These are phyloP conservation scores for Scomber japonicus DNA, from an alignment of 2,113 vertebrate genomes.

Conservation along the genomic window DNA sequence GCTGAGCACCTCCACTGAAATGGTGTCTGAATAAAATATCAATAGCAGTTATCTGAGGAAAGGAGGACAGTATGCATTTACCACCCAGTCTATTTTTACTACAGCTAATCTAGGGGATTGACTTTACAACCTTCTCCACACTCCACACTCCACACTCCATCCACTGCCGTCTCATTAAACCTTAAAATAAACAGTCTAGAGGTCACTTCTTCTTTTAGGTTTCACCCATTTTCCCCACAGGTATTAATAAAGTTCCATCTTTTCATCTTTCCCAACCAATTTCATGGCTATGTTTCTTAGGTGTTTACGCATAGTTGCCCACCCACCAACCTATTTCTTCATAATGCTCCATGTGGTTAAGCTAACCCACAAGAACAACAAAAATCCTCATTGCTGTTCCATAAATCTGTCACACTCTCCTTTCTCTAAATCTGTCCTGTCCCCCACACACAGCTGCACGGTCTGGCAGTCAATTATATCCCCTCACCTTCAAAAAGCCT, in stretches of 20 bases:
- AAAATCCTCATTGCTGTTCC: constrained; percentile 30
- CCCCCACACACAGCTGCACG: constrained; percentile 56
- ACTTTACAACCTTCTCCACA: constrained; percentile 35
- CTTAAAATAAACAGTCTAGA: constrained; percentile 49
- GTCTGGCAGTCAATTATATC: constrained; percentile 72
- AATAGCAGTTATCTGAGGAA: constrained; percentile 1
- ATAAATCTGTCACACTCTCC: constrained; percentile 60
- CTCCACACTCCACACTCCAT: not conserved
- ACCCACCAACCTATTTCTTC: constrained; percentile 4
- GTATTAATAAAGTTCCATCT: constrained; percentile 10
- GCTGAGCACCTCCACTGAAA: constrained; percentile 1
- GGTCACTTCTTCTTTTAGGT: constrained; percentile 46
- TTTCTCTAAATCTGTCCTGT: constrained; percentile 13
- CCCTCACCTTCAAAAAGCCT: constrained; percentile 62
- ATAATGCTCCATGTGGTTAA: constrained; percentile 9
- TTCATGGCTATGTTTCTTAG: not conserved
- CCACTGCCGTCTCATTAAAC: constrained; percentile 20
- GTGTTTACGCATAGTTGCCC: constrained; percentile 13
- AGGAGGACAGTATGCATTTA: constrained; percentile 26
- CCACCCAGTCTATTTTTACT: constrained; percentile 51
- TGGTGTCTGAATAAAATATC: constrained; percentile 23
- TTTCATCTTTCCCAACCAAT: constrained; percentile 11
- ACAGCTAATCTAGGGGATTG: constrained; percentile 29
- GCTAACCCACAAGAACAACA: not conserved
- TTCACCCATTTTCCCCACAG: not conserved